Evolutionary conservation across 2,888 invertebrate species (phyloP), one percentile per base, ranked within the genome.

Genomic region (Hipparchia sbordonii): DNA sequence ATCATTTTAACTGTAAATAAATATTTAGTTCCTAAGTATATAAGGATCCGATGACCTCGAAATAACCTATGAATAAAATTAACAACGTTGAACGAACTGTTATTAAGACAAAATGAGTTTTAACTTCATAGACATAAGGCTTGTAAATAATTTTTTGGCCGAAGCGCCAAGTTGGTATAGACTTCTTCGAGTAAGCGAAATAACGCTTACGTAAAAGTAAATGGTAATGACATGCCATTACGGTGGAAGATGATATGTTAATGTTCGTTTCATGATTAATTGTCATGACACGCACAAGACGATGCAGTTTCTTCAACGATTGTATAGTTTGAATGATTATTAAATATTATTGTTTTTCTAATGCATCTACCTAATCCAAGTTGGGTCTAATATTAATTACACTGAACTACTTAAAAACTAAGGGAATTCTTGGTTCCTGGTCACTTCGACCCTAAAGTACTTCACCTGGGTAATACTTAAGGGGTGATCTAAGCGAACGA

Each of bases 121-220:
- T 71, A 73, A 52, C 0, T 23, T 1, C 1, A 67, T 71, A 12
- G 9, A 12, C 6, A 52, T 71, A 71, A 52, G 54, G 48, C 3
- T 67, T 12, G n/a, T 45, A 33, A 63, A 52, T 59, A 52, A 33
- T 51, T 59, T 10, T 33, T 23, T 9, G 33, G 23, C 12, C 6
- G 59, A 13, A 46, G 33, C 13, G 65, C 45, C 66, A 71, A 69
- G 39, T 56, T 52, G 51, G 70, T 71, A 72, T 59, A 33, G 69
- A 70, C 62, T 67, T 74, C 72, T 69, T 70, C 72, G 60, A 79
- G 82, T 80, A 77, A 81, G 77, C 72, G 71, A 79, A 79, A 80
- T 79, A 81, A 77, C 74, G 74, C 79, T 81, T 79, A 81, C 78
- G 80, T 78, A 80, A 81, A 82, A 80, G 76, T 77, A 81, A 81